A percentile compares a stretch with the other conserved stretches of the same genome.
These are phyloP conservation scores for Hirundichthys speculiger DNA, from an alignment of 2,113 vertebrate species.

Conservation along the genomic window DNA sequence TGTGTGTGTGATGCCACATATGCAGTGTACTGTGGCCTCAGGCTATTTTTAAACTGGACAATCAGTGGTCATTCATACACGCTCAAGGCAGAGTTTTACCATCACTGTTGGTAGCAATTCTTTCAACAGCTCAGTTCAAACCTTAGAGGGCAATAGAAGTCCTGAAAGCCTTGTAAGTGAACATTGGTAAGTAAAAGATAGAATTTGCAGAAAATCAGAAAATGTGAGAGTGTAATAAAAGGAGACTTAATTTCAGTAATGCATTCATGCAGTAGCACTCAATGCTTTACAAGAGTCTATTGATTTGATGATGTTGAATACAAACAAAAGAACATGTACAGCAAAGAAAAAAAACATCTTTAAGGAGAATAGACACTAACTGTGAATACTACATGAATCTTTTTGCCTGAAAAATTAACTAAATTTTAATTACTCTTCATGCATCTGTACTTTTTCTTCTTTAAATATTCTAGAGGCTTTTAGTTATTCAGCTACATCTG, in stretches of 20 bases:
- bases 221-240: not conserved
- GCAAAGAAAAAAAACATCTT: not conserved
- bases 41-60: constrained; percentile 43
- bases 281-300: not conserved
- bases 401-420: constrained; percentile 1
- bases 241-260: not conserved
- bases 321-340: not conserved
- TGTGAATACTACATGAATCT: not conserved
- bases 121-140: constrained; percentile 27
- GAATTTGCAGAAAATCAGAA: constrained; percentile 1
- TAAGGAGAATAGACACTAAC: constrained; percentile 5
- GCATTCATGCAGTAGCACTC: not conserved
- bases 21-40: constrained; percentile 2
- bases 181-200: not conserved
- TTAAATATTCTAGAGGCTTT: not conserved
- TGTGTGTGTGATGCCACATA: constrained; percentile 5
- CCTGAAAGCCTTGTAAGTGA: not conserved
- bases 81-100: constrained; percentile 33
- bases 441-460: not conserved
- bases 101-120: constrained; percentile 31
- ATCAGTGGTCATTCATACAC: constrained; percentile 34
- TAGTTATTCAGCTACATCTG: constrained; percentile 16
- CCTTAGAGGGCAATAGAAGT: constrained; percentile 6
- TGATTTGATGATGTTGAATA: not conserved
- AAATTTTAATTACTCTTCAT: not conserved